Evolutionary conservation across 2,113 vertebrate genomes (phyloP).

Genomic region (Chaetorhynchus papuensis): DNA sequence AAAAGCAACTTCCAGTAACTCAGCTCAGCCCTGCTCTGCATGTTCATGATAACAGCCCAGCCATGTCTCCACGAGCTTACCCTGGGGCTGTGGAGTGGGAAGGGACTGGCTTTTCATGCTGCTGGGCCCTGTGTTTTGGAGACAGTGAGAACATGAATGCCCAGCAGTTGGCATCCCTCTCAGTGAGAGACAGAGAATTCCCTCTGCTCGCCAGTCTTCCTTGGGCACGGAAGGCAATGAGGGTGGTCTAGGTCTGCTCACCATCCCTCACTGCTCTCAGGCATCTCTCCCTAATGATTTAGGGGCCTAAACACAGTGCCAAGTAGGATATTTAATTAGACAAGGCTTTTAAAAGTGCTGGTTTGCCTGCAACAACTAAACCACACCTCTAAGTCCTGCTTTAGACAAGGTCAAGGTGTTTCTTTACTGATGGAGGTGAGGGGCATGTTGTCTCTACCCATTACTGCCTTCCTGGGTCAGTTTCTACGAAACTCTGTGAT

Average conservation of each 20-base stretch:
- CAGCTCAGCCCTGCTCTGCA: neutral
- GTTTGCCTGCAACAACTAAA: neutral
- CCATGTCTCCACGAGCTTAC: accelerated
- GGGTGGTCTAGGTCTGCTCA: neutral
- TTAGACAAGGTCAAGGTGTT: neutral
- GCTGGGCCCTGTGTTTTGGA: neutral
- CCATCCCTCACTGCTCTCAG: neutral
- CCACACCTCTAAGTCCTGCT: neutral
- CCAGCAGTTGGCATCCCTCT: neutral
- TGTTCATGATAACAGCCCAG: neutral
- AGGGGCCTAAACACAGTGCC: neutral
- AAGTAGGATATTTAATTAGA: neutral
- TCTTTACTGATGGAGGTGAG: neutral
- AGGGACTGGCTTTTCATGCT: neutral
- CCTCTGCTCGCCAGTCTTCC: neutral
- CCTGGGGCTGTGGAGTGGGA: neutral
- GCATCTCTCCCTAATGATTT: neutral
- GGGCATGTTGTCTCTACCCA: neutral
- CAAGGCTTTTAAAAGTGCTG: neutral
- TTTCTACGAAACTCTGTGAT: neutral
- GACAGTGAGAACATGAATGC: neutral
- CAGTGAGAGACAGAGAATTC: neutral
- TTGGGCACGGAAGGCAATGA: neutral
- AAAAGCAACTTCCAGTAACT: neutral
- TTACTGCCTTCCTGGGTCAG: neutral